Percentiles rank a stretch among this genome's conserved stretches.
These are phyloP conservation scores for Apogon talboti DNA, from an alignment of 2,797 vertebrate species.

Conservation along the genomic window DNA sequence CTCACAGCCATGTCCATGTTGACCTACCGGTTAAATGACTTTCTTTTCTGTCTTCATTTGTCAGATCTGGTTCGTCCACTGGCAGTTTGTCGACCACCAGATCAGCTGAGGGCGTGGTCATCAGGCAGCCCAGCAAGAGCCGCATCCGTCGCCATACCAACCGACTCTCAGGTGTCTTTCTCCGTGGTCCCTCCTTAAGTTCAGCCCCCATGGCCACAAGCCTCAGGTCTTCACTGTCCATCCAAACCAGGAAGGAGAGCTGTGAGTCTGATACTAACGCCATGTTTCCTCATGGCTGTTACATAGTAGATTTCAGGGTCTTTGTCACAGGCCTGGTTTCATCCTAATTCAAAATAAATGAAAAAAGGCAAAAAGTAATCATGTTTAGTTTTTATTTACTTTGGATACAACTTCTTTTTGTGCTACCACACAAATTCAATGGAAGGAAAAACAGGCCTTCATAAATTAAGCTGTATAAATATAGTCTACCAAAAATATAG, in stretches of 20 bases:
- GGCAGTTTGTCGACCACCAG: slow-evolving; percentile 58
- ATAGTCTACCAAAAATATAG: too few relatives aligned
- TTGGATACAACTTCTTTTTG: too few relatives aligned
- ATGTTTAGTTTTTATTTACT: too few relatives aligned
- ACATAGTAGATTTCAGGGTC: not conserved
- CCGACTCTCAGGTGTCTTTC: slow-evolving; percentile 85
- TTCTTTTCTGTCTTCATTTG: not conserved
- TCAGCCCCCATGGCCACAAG: slow-evolving; percentile 64
- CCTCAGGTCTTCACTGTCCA: slow-evolving; percentile 58
- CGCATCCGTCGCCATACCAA: slow-evolving; percentile 80
- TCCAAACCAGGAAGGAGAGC: slow-evolving; percentile 66
- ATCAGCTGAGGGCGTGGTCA: slow-evolving; percentile 62
- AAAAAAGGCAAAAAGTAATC: too few relatives aligned
- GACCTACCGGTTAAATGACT: not conserved
- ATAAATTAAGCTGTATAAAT: too few relatives aligned
- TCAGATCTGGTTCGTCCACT: slow-evolving; percentile 78
- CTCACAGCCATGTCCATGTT: too few relatives aligned
- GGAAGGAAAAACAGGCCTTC: too few relatives aligned
- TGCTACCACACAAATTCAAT: too few relatives aligned
- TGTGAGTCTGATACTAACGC: slow-evolving; percentile 53
- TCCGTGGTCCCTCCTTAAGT: slow-evolving; percentile 54
- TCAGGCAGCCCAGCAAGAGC: slow-evolving; percentile 80
- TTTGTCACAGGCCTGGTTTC: too few relatives aligned
- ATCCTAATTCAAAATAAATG: too few relatives aligned
- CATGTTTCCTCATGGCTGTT: not conserved